phyloP scores from a whole-genome alignment of 2,113 vertebrate genomes.

The Scomber scombrus region DNA sequence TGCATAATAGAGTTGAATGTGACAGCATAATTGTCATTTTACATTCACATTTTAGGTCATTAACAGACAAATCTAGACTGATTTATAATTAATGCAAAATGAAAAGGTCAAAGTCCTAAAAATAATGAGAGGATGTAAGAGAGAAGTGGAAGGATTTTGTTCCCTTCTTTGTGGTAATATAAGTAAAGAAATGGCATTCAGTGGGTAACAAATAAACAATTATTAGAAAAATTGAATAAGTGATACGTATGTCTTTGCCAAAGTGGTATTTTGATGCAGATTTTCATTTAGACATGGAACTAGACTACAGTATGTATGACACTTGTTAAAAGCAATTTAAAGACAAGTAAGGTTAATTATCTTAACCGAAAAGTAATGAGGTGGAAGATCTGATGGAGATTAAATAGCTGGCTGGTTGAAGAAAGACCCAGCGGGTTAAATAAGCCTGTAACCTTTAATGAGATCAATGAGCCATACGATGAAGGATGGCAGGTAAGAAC shows the following conservation, averaged over 20 bases:
- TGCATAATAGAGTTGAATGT: background rate
- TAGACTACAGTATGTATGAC: background rate
- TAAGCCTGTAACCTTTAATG: constrained; percentile 58
- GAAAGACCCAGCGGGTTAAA: constrained; percentile 56
- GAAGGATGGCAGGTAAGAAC: constrained; percentile 25
- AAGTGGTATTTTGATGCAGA: background rate
- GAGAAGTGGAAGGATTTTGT: background rate
- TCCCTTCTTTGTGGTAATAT: background rate
- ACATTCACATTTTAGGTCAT: constrained; percentile 1
- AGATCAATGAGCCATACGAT: constrained; percentile 65
- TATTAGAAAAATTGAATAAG: background rate
- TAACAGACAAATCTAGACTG: background rate
- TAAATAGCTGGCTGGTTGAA: constrained; percentile 57
- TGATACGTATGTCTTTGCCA: background rate
- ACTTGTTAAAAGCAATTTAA: constrained; percentile 46
- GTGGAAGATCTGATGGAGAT: constrained; percentile 56
- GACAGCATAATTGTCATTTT: background rate
- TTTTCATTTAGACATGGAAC: background rate
- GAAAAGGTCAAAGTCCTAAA: constrained; percentile 8
- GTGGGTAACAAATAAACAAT: background rate
- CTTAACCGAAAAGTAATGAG: constrained; percentile 72
- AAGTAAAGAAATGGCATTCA: background rate
- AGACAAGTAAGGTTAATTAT: constrained; percentile 61
- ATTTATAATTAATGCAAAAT: constrained; percentile 1
- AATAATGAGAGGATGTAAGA: background rate